Conservation (phyloP, 2,113 vertebrate species). For the Rhinoptilus africanus region DNA sequence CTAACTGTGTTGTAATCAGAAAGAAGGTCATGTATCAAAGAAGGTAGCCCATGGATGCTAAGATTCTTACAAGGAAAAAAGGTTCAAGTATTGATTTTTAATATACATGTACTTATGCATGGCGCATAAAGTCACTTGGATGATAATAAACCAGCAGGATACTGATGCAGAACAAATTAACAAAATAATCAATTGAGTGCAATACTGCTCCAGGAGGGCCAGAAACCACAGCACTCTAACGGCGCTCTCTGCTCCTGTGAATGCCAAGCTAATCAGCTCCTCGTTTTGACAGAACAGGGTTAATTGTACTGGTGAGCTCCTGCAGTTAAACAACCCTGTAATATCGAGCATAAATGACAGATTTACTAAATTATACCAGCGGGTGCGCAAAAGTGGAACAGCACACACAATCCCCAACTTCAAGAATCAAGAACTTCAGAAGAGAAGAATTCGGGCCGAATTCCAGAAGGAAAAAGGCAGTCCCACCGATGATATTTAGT, state of each 20-base stretch:
- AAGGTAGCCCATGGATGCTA: background rate
- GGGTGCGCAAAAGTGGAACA: background rate
- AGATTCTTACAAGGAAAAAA: constrained; percentile 26
- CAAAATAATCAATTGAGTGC: constrained; percentile 55
- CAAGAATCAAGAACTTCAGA: background rate
- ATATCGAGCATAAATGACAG: background rate
- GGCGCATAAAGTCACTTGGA: constrained; percentile 12
- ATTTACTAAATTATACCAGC: background rate
- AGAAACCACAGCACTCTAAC: background rate
- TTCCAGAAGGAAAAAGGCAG: background rate
- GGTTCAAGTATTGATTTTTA: constrained; percentile 63
- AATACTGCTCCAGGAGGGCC: background rate
- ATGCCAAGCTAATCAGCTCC: constrained; percentile 45
- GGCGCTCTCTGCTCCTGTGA: constrained; percentile 24
- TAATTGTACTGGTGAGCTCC: constrained; percentile 43
- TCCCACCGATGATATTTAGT: background rate
- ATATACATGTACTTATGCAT: constrained; percentile 32
- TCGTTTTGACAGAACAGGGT: constrained; percentile 26
- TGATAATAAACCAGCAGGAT: constrained; percentile 57
- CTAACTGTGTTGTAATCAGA: background rate
- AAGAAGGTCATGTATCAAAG: background rate
- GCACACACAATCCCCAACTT: background rate
- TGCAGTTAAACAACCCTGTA: constrained; percentile 21
- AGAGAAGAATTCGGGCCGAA: background rate
- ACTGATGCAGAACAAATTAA: constrained; percentile 64